phyloP scores from a whole-genome alignment of 2,797 vertebrate genomes.

The Syncerus caffer region DNA sequence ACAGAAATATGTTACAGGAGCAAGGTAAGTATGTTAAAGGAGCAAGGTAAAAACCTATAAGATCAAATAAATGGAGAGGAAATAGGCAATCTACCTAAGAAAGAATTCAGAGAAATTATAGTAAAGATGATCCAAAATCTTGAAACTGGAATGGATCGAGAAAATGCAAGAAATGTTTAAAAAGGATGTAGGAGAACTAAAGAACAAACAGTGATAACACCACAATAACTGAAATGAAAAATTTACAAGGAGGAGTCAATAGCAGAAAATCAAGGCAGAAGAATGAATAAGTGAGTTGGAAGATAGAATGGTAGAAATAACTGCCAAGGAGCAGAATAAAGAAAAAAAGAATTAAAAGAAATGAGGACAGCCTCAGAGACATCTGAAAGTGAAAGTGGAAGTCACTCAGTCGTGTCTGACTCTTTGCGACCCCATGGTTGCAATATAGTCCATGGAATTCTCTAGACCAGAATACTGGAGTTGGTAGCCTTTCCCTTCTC shows the following conservation, averaged over 20 bases:
- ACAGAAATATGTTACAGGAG: neutral
- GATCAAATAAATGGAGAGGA: neutral
- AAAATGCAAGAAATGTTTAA: neutral
- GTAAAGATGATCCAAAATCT: neutral
- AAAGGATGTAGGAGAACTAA: neutral
- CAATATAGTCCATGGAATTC: no score
- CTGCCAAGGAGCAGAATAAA: neutral
- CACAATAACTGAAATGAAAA: neutral
- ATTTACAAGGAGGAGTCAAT: neutral
- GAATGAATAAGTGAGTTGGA: neutral
- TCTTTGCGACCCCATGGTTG: no score
- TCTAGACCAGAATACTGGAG: no score
- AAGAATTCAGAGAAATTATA: neutral
- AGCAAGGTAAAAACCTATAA: neutral
- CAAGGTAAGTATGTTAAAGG: neutral
- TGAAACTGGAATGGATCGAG: neutral
- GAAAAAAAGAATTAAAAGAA: neutral
- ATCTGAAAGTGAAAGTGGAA: neutral
- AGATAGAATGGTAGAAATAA: neutral
- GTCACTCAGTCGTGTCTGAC: neutral
- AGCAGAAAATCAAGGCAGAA: neutral
- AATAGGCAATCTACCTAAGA: neutral
- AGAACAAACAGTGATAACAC: neutral
- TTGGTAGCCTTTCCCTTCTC: no score
- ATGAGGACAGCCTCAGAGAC: neutral